These are phyloP conservation scores for Rhagoletis zephyria DNA, from an alignment of 1,140 invertebrate genomes.

Conservation along the genomic window DNA sequence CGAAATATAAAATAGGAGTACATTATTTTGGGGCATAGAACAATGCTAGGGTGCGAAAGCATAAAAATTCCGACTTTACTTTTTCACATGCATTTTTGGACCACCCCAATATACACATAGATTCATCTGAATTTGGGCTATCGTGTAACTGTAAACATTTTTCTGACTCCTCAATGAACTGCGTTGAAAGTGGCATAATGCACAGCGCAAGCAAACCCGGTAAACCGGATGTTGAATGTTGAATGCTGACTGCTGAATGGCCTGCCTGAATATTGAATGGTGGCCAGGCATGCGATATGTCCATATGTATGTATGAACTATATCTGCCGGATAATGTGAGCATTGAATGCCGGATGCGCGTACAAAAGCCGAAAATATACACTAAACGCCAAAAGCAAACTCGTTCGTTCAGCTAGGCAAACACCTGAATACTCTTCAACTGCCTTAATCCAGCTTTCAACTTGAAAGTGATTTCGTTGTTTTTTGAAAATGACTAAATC, in stretches of 20 bases:
- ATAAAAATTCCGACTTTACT: too few relatives aligned
- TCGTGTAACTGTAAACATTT: not conserved
- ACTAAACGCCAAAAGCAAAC: not conserved
- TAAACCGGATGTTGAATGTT: slow-evolving; percentile 36
- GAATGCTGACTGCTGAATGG: slow-evolving; percentile 42
- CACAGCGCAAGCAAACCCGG: slow-evolving; percentile 4
- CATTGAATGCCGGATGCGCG: slow-evolving; percentile 43
- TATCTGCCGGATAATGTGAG: too few relatives aligned
- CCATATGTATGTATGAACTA: too few relatives aligned
- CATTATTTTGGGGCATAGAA: too few relatives aligned
- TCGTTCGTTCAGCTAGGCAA: not conserved
- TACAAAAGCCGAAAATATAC: slow-evolving; percentile 7
- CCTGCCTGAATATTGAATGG: not conserved
- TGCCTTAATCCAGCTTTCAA: not conserved
- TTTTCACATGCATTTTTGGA: too few relatives aligned
- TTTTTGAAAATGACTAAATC: not conserved
- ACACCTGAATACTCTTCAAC: not conserved
- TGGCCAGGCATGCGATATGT: too few relatives aligned
- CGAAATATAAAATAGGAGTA: too few relatives aligned
- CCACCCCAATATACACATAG: too few relatives aligned
- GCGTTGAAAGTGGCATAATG: slow-evolving; percentile 14
- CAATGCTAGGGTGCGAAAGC: too few relatives aligned
- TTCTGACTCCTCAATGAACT: not conserved
- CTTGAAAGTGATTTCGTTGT: slow-evolving; percentile 9
- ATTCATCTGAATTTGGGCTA: too few relatives aligned